A percentile compares a stretch with the other conserved stretches of the same genome.
These are phyloP conservation scores for Glyptemys insculpta DNA, from an alignment of 2,797 vertebrate species.

Conservation along the genomic window DNA sequence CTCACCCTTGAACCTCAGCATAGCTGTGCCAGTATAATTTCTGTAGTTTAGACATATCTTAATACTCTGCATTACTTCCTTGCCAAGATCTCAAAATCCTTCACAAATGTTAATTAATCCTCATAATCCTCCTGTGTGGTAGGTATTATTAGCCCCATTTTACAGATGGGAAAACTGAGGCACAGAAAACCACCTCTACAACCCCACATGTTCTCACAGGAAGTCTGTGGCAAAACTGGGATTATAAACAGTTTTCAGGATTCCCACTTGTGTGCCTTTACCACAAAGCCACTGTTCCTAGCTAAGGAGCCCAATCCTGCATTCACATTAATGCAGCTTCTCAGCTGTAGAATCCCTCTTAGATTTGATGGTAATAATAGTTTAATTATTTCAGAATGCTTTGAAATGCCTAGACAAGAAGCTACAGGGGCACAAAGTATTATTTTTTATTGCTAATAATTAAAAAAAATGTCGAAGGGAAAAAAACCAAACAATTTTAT, in stretches of 20 bases:
- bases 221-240: neutral
- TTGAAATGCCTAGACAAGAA: neutral
- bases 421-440: neutral
- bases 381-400: fast-evolving
- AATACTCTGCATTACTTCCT: constrained; percentile 43
- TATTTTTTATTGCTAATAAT: neutral
- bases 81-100: constrained; percentile 37
- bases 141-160: constrained; percentile 23
- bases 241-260: neutral
- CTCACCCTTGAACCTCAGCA: too few relatives aligned
- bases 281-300: neutral
- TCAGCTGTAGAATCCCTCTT: neutral
- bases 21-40: too few relatives aligned
- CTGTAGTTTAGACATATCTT: too few relatives aligned
- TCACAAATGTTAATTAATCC: neutral
- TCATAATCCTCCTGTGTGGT: constrained; percentile 26
- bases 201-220: neutral
- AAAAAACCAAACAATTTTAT: too few relatives aligned
- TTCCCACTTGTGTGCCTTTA: neutral
- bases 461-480: fast-evolving
- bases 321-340: neutral
- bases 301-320: neutral
- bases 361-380: neutral
- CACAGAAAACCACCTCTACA: neutral
- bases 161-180: neutral